Percentiles rank a stretch among this genome's conserved stretches.
Conservation (phyloP, 30 jellyfish, hydroid and myxozoan species). For the Chrysaora quinquecirrha region DNA sequence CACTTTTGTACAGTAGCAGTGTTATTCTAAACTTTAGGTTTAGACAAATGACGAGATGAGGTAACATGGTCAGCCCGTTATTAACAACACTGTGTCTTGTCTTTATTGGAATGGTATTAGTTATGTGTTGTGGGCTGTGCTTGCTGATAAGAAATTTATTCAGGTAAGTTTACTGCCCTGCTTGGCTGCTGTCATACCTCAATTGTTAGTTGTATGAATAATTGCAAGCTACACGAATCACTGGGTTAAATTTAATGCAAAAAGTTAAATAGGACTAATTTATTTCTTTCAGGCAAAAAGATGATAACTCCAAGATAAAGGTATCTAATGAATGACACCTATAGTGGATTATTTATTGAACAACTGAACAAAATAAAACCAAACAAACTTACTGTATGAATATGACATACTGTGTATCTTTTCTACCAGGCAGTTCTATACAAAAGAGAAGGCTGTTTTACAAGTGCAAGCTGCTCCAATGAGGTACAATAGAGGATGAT, state of each 20-base stretch:
- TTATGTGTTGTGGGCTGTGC: constrained; percentile 64
- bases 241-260: too few species aligned
- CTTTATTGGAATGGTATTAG: constrained; percentile 36
- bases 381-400: background rate
- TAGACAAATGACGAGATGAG: too few species aligned
- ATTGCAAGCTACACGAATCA: too few species aligned
- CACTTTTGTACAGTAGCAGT: too few species aligned
- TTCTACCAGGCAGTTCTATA: constrained; percentile 47
- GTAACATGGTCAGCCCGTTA: constrained; percentile 65
- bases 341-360: background rate
- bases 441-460: constrained; percentile 44
- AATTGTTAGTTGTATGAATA: too few species aligned
- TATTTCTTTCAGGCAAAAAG: constrained; percentile 2
- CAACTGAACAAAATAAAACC: background rate
- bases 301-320: background rate
- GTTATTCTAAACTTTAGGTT: too few species aligned
- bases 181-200: too few species aligned
- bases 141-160: constrained; percentile 29
- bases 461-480: constrained; percentile 72
- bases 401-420: background rate
- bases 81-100: constrained; percentile 52
- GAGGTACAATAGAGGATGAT: constrained; percentile 70
- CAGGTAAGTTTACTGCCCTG: too few species aligned
- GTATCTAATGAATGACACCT: background rate
- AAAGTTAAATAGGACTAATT: background rate